Conservation (phyloP, 1,140 invertebrate species). For the Elysia chlorotica region DNA sequence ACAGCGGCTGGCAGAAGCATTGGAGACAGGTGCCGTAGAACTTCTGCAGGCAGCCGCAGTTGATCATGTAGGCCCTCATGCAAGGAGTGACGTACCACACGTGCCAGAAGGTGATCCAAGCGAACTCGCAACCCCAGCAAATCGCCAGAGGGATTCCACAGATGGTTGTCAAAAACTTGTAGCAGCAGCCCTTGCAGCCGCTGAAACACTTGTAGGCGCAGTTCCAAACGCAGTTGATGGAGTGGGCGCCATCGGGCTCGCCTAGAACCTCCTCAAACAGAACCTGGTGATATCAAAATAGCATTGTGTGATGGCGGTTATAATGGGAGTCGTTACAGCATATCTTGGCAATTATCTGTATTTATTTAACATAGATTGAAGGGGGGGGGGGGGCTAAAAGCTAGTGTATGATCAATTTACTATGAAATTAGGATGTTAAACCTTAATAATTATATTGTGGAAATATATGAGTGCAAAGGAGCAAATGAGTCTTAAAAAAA, state of each 20-base stretch:
- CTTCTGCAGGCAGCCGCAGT: conserved; percentile 68
- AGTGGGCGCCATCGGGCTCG: conserved; percentile 75
- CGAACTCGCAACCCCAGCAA: conserved; percentile 73
- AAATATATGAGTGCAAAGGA: too few species aligned
- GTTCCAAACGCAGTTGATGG: conserved; percentile 76
- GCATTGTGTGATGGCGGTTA: too few species aligned
- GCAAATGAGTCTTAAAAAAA: too few species aligned
- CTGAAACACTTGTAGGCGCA: conserved; percentile 73
- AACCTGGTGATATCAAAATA: conserved; percentile 42
- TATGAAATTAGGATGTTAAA: too few species aligned
- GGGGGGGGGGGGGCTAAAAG: too few species aligned
- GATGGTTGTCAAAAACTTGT: conserved; percentile 73
- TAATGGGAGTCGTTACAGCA: too few species aligned
- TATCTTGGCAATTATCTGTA: too few species aligned
- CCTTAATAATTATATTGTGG: too few species aligned
- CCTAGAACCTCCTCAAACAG: conserved; percentile 77
- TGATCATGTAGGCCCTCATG: conserved; percentile 62
- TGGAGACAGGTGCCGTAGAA: conserved; percentile 68
- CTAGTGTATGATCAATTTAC: too few species aligned
- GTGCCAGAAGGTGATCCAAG: conserved; percentile 71
- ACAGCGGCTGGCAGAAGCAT: conserved; percentile 69
- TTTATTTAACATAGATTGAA: too few species aligned
- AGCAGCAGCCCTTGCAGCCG: conserved; percentile 72
- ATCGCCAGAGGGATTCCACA: conserved; percentile 72
- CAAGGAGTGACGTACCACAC: conserved; percentile 60